Conservation (phyloP, 2,113 vertebrate genomes). For the Procavia capensis region DNA sequence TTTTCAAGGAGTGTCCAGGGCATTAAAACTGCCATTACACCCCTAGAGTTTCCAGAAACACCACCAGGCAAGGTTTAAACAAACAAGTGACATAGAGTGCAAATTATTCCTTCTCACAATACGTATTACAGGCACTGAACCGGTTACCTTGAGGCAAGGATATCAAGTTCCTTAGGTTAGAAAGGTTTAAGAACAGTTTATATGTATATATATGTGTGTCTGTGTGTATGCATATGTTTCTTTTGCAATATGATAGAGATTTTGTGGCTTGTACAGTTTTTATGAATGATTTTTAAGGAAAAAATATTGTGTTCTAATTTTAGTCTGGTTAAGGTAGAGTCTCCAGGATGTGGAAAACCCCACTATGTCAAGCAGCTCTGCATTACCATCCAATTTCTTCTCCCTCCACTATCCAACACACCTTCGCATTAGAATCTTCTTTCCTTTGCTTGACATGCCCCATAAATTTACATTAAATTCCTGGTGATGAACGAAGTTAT, state of each 20-base stretch:
- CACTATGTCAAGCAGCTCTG: too few relatives aligned
- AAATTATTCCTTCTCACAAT: neutral
- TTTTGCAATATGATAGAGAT: neutral
- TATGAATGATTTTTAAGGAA: neutral
- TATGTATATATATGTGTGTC: too few relatives aligned
- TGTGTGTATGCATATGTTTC: neutral
- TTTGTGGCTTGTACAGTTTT: neutral
- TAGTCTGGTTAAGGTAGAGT: neutral
- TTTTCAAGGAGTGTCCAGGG: too few relatives aligned
- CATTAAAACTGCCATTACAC: too few relatives aligned
- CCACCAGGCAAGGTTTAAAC: constrained; percentile 28
- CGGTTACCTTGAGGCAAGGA: neutral
- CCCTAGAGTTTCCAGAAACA: constrained; percentile 16
- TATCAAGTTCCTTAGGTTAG: neutral
- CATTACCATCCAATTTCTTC: too few relatives aligned
- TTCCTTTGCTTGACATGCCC: too few relatives aligned
- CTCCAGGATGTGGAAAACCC: too few relatives aligned
- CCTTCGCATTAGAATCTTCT: too few relatives aligned
- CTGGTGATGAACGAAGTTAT: too few relatives aligned
- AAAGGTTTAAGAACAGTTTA: neutral
- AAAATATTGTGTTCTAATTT: neutral
- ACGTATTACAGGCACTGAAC: neutral
- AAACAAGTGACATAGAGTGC: neutral
- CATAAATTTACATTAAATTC: too few relatives aligned
- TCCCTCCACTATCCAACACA: too few relatives aligned